Percentiles rank a stretch among this genome's conserved stretches.
phyloP scores from a whole-genome alignment of 2,888 invertebrate species.

The Brachyptera risi region DNA sequence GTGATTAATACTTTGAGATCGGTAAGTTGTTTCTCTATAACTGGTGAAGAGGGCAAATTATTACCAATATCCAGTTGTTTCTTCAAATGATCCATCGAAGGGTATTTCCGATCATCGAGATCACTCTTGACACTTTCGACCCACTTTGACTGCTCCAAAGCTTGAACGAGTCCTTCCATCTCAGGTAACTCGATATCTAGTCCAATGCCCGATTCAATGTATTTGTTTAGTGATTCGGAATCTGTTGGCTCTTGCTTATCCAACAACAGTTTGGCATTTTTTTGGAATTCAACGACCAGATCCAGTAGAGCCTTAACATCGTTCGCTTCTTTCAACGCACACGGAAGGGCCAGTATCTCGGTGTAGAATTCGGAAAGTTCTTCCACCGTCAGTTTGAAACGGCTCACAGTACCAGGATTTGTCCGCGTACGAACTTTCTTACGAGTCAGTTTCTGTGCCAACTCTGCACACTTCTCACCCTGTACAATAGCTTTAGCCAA shows the following conservation, averaged over 20 bases:
- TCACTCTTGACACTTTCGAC: constrained; percentile 60
- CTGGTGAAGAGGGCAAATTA: no score
- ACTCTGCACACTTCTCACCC: constrained; percentile 87
- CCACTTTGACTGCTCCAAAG: constrained; percentile 67
- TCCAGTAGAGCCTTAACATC: constrained; percentile 72
- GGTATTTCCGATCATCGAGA: constrained; percentile 50
- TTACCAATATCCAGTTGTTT: no score
- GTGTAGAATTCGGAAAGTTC: constrained; percentile 84
- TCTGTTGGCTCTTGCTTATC: constrained; percentile 39
- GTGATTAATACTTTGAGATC: no score
- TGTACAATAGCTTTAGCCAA: constrained; percentile 71
- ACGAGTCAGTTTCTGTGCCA: constrained; percentile 82
- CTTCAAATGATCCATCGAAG: no score
- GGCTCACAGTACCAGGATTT: not conserved
- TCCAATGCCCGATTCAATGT: constrained; percentile 73
- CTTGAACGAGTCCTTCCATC: constrained; percentile 62
- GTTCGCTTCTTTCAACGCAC: constrained; percentile 77
- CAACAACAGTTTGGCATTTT: constrained; percentile 60
- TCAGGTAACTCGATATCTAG: constrained; percentile 85
- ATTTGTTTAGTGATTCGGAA: constrained; percentile 64
- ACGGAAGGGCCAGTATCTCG: constrained; percentile 82
- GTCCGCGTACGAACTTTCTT: constrained; percentile 79
- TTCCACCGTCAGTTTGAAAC: constrained; percentile 80
- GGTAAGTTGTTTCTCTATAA: no score
- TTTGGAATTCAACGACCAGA: constrained; percentile 71